These are phyloP conservation scores for Sinocyclocheilus rhinocerous DNA, from an alignment of 2,113 vertebrate genomes.

Conservation along the genomic window DNA sequence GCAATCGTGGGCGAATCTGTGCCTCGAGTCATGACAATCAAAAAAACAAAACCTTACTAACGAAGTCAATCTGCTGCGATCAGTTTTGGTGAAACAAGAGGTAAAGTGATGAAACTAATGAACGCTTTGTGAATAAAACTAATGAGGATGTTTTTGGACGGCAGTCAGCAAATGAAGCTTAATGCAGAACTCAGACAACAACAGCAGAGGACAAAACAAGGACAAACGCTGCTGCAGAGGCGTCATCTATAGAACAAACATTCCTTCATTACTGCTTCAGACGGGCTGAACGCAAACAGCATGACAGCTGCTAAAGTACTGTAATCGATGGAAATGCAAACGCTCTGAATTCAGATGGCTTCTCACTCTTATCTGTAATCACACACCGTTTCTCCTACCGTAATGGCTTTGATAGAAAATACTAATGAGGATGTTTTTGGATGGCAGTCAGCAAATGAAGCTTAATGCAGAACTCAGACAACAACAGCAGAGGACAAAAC, in stretches of 20 bases:
- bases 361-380: not conserved
- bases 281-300: not conserved
- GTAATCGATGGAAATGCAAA: slow-evolving; percentile 24
- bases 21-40: not conserved
- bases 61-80: not conserved
- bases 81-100: not conserved
- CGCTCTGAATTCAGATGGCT: slow-evolving; percentile 22
- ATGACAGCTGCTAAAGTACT: slow-evolving; percentile 37
- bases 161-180: not conserved
- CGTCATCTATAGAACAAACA: not conserved
- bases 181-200: not conserved
- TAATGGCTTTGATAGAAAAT: no score
- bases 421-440: not conserved
- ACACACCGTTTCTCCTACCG: slow-evolving; percentile 25
- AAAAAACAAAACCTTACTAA: not conserved
- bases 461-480: not conserved
- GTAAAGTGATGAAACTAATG: not conserved
- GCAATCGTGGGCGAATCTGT: not conserved
- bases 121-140: not conserved
- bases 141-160: not conserved
- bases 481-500: slow-evolving; percentile 4
- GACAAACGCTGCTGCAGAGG: not conserved
- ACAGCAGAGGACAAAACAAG: slow-evolving; percentile 3
- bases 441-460: not conserved
- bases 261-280: slow-evolving; percentile 11